phyloP scores from a whole-genome alignment of 2,888 invertebrate genomes.

The Carcina quercana region DNA sequence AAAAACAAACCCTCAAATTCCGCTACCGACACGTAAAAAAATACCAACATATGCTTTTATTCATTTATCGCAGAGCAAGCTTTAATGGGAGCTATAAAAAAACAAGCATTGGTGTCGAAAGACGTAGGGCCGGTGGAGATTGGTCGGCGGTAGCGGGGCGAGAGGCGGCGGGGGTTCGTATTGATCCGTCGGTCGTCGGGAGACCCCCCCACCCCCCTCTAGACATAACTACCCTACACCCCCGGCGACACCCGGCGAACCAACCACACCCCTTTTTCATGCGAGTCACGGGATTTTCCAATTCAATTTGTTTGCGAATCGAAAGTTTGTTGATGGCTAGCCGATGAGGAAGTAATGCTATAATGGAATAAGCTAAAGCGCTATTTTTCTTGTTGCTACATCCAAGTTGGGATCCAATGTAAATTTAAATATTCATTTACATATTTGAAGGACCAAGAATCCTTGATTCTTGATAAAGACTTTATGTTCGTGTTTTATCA shows the following conservation, averaged over 20 bases:
- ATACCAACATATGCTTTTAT: conserved; percentile 59
- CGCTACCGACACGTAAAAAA: conserved; percentile 26
- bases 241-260: conserved; percentile 44
- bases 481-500: too few species aligned
- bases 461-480: too few species aligned
- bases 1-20: conserved; percentile 23
- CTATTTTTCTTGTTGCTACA: too few species aligned
- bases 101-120: conserved; percentile 70
- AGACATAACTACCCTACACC: conserved; percentile 56
- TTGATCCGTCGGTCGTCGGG: conserved; percentile 43
- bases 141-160: conserved; percentile 46
- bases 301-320: conserved; percentile 58
- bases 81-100: conserved; percentile 68
- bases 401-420: too few species aligned
- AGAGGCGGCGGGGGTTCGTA: conserved; percentile 52
- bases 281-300: conserved; percentile 70
- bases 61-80: conserved; percentile 64
- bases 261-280: conserved; percentile 70
- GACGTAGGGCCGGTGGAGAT: conserved; percentile 69
- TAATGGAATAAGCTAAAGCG: too few species aligned
- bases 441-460: too few species aligned
- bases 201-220: conserved; percentile 27
- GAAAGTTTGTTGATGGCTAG: conserved; percentile 25
- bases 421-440: too few species aligned
- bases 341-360: conserved; percentile 2